phyloP scores from a whole-genome alignment of 2,888 invertebrate genomes.

The Melanostoma mellinum region DNA sequence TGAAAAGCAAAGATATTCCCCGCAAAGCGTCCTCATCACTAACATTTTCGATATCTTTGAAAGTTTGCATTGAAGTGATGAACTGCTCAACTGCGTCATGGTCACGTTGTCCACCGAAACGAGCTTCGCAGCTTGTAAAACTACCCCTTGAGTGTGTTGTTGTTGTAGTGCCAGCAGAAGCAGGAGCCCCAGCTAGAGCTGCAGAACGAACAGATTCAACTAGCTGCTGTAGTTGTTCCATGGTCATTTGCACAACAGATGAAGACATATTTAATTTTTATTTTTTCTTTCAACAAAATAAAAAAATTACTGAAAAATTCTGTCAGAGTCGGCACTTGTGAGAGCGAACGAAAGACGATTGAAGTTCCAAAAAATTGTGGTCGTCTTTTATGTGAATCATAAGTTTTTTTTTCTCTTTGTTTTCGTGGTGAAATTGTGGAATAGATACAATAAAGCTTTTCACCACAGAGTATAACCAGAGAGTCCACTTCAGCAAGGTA shows the following conservation, averaged over 20 bases:
- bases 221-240: slow-evolving; percentile 78
- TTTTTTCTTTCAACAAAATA: neutral
- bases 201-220: slow-evolving; percentile 77
- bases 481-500: too few species aligned
- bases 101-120: slow-evolving; percentile 36
- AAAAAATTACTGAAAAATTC: too few species aligned
- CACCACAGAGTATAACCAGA: too few species aligned
- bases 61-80: slow-evolving; percentile 34
- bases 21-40: slow-evolving; percentile 46
- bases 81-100: slow-evolving; percentile 37
- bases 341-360: too few species aligned
- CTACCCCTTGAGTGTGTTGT: slow-evolving; percentile 59
- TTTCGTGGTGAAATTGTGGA: too few species aligned
- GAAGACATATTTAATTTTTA: slow-evolving; percentile 57
- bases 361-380: too few species aligned
- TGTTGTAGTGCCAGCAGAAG: slow-evolving; percentile 38
- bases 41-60: slow-evolving; percentile 46
- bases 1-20: slow-evolving; percentile 45
- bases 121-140: slow-evolving; percentile 27
- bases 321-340: too few species aligned
- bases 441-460: too few species aligned
- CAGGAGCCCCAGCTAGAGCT: slow-evolving; percentile 67
- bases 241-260: slow-evolving; percentile 77
- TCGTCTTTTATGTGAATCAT: too few species aligned
- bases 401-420: too few species aligned